These are phyloP conservation scores for Scaptomyza tumidula DNA, from an alignment of 2,888 invertebrate species.

Conservation along the genomic window DNA sequence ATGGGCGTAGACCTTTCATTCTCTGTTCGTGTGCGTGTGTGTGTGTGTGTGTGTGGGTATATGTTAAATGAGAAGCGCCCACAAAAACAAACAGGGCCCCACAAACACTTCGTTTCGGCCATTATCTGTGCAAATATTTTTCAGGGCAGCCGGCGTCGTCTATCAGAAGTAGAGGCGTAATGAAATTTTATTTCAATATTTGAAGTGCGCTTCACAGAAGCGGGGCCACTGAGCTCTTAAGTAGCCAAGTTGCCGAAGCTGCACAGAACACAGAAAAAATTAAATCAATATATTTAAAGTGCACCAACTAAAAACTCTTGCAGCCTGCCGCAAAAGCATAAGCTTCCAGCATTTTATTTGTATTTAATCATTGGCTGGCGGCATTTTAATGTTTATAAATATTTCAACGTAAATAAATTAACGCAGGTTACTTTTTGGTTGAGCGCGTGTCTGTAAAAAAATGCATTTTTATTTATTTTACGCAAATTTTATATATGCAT, in stretches of 20 bases:
- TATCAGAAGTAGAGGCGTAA: slow-evolving; percentile 32
- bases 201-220: slow-evolving; percentile 54
- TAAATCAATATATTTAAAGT: slow-evolving; percentile 1
- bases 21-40: neutral
- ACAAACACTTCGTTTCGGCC: slow-evolving; percentile 54
- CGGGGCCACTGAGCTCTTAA: slow-evolving; percentile 42
- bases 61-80: slow-evolving; percentile 36
- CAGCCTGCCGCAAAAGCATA: neutral
- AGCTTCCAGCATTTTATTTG: neutral
- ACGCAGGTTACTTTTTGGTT: slow-evolving; percentile 7
- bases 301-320: slow-evolving; percentile 11
- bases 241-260: slow-evolving; percentile 48
- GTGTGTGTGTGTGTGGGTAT: slow-evolving; percentile 11
- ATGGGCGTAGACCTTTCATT: slow-evolving; percentile 21
- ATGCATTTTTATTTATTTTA: slow-evolving; percentile 67
- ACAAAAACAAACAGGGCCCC: slow-evolving; percentile 42
- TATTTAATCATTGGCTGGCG: neutral
- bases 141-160: slow-evolving; percentile 22
- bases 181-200: slow-evolving; percentile 72
- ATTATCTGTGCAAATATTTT: slow-evolving; percentile 70
- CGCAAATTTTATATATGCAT: slow-evolving; percentile 69
- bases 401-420: slow-evolving; percentile 38
- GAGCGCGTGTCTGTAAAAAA: slow-evolving; percentile 48
- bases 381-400: slow-evolving; percentile 25
- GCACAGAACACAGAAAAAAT: slow-evolving; percentile 9